These are phyloP conservation scores for Piprites chloris DNA, from an alignment of 2,113 vertebrate species.

Conservation along the genomic window DNA sequence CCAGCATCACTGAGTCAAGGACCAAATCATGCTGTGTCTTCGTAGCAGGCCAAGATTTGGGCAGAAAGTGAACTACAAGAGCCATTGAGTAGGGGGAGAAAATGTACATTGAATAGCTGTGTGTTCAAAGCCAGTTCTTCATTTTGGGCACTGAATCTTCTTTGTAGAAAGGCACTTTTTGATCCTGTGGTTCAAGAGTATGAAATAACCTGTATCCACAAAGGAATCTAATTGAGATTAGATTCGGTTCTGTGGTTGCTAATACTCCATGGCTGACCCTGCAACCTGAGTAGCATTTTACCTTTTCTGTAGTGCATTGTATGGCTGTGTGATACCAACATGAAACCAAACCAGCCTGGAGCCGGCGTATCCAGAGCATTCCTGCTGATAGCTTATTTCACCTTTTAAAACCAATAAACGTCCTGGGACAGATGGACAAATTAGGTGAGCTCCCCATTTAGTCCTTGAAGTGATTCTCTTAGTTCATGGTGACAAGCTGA, in stretches of 20 bases:
- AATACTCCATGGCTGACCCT: neutral
- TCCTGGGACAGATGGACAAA: slow-evolving; percentile 62
- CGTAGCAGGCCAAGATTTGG: neutral
- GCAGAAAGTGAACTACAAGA: neutral
- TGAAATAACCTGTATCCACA: neutral
- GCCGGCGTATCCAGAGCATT: neutral
- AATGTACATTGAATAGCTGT: neutral
- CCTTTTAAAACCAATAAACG: slow-evolving; percentile 49
- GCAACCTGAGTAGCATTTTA: neutral
- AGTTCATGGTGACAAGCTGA: slow-evolving; percentile 51
- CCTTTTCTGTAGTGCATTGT: neutral
- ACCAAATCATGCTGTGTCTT: neutral
- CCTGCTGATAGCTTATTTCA: slow-evolving; percentile 2
- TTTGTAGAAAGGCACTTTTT: neutral
- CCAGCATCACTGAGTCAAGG: neutral
- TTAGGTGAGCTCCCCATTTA: slow-evolving; percentile 60
- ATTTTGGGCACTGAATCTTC: neutral
- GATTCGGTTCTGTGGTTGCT: neutral
- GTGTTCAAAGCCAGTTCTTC: neutral
- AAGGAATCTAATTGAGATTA: neutral
- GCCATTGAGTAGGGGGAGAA: neutral
- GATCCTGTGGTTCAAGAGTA: neutral
- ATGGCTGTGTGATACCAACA: neutral
- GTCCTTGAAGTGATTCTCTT: slow-evolving; percentile 55
- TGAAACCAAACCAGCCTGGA: neutral